Evolutionary conservation across 2,888 invertebrate species (phyloP).

Genomic region (Andrena flavipes): DNA sequence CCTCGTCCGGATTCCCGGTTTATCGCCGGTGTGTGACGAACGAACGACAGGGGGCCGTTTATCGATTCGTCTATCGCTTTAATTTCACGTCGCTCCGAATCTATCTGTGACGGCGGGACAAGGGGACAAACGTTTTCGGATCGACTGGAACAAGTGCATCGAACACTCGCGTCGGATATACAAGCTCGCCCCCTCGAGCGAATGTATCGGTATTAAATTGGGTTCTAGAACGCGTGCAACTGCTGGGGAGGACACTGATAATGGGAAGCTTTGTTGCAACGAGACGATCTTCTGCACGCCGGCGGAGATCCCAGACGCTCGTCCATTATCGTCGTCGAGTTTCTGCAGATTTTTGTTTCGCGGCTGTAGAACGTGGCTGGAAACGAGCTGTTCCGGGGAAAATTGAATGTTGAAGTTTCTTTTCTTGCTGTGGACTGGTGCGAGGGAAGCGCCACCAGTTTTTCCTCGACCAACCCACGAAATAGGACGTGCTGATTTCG

Average conservation of each 20-base stretch:
- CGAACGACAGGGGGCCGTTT: slow-evolving; percentile 29
- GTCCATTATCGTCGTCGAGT: background rate
- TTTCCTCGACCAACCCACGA: background rate
- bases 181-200: background rate
- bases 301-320: background rate
- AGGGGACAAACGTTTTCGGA: background rate
- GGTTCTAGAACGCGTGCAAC: slow-evolving; percentile 1
- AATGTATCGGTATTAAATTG: background rate
- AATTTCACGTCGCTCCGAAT: slow-evolving; percentile 48
- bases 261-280: background rate
- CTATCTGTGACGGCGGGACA: slow-evolving; percentile 20
- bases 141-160: background rate
- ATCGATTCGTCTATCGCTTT: slow-evolving; percentile 62
- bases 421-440: background rate
- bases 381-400: slow-evolving; percentile 10
- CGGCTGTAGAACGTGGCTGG: slow-evolving; percentile 4
- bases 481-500: background rate
- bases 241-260: background rate
- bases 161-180: background rate
- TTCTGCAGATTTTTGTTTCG: slow-evolving; percentile 8
- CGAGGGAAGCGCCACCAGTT: background rate
- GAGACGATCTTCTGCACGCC: background rate
- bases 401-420: slow-evolving; percentile 19
- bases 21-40: slow-evolving; percentile 41
- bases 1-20: slow-evolving; percentile 33